phyloP scores from a whole-genome alignment of 1,140 invertebrate genomes.

The Grapholita molesta region DNA sequence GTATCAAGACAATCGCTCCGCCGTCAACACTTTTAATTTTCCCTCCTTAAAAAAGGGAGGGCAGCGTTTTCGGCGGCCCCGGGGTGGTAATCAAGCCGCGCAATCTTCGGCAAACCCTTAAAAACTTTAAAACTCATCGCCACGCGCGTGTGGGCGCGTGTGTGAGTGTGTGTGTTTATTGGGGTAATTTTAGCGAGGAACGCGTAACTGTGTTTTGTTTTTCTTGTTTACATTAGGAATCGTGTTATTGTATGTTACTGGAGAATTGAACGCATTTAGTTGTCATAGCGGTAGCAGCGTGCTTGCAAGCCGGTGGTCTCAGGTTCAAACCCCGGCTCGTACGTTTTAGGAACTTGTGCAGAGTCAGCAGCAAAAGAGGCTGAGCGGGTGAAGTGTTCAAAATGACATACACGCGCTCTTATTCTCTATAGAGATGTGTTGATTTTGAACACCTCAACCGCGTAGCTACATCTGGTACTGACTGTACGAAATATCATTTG shows the following conservation, averaged over 20 bases:
- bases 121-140: slow-evolving; percentile 77
- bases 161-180: slow-evolving; percentile 26
- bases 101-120: slow-evolving; percentile 77
- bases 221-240: slow-evolving; percentile 6
- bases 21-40: slow-evolving; percentile 71
- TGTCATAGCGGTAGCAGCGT: too few species aligned
- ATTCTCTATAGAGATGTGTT: too few species aligned
- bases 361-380: too few species aligned
- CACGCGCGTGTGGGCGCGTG: slow-evolving; percentile 36
- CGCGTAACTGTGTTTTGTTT: slow-evolving; percentile 17
- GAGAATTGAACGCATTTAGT: too few species aligned
- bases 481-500: too few species aligned
- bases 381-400: too few species aligned
- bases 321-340: too few species aligned
- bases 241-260: slow-evolving; percentile 3
- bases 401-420: too few species aligned
- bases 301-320: too few species aligned
- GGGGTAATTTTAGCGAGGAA: slow-evolving; percentile 29
- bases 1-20: slow-evolving; percentile 47
- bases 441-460: too few species aligned
- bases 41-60: slow-evolving; percentile 76
- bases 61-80: slow-evolving; percentile 50
- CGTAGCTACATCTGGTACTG: too few species aligned
- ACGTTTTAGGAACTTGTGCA: too few species aligned
- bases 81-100: slow-evolving; percentile 73